Conservation (phyloP, 2,888 invertebrate genomes). For the Alviniconcha strummeri region DNA sequence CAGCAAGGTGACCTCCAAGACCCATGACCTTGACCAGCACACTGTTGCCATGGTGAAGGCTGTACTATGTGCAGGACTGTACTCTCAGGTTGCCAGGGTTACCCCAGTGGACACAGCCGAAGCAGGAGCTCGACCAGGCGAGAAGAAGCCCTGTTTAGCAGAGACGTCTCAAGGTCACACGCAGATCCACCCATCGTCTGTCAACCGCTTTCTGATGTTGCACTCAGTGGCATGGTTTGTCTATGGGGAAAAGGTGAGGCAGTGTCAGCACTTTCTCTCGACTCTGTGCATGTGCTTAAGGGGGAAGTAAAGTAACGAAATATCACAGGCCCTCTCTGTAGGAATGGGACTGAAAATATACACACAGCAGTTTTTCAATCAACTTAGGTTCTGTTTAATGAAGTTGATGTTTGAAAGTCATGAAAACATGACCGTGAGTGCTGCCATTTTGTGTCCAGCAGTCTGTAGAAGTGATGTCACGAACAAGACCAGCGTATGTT, state of each 20-base stretch:
- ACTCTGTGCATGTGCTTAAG: too few relatives aligned
- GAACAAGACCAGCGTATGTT: too few relatives aligned
- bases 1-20: conserved; percentile 42
- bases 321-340: too few relatives aligned
- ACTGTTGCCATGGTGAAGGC: conserved; percentile 76
- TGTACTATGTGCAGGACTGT: conserved; percentile 89
- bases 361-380: too few relatives aligned
- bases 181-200: conserved; percentile 67
- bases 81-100: conserved; percentile 83
- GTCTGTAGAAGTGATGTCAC: too few relatives aligned
- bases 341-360: too few relatives aligned
- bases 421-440: too few relatives aligned
- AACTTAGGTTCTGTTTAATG: too few relatives aligned
- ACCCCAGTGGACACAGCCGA: conserved; percentile 55
- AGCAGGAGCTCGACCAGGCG: conserved; percentile 53
- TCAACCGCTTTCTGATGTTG: conserved; percentile 62
- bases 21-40: conserved; percentile 49
- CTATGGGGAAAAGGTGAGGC: conserved; percentile 68
- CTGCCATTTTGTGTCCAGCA: too few relatives aligned
- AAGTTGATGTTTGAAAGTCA: too few relatives aligned
- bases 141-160: conserved; percentile 56
- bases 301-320: too few relatives aligned
- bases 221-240: conserved; percentile 62
- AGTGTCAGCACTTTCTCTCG: too few relatives aligned
- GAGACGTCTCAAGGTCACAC: conserved; percentile 65